A percentile compares a stretch with the other conserved stretches of the same genome.
These are phyloP conservation scores for Elymnias hypermnestra DNA, from an alignment of 1,140 invertebrate genomes.

Conservation along the genomic window DNA sequence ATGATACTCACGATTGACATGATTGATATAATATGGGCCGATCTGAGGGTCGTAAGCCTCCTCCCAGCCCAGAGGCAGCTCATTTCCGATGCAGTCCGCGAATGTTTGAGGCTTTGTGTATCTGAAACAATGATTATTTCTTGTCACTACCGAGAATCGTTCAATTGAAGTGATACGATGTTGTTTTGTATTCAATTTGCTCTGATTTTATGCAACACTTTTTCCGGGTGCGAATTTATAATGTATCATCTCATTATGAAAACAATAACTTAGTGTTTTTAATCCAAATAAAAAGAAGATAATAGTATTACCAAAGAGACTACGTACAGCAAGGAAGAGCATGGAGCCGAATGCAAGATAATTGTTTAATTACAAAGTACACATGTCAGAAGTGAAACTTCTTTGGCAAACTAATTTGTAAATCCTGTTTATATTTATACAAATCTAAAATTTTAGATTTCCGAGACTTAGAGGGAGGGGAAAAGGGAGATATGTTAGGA, in stretches of 20 bases:
- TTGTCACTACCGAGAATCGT: slow-evolving; percentile 24
- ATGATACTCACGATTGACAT: slow-evolving; percentile 91
- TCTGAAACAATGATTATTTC: slow-evolving; percentile 80
- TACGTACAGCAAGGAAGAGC: too few species aligned
- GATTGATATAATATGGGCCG: slow-evolving; percentile 97
- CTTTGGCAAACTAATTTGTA: too few species aligned
- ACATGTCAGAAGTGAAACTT: too few species aligned
- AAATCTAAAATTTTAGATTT: too few species aligned
- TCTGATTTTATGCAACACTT: slow-evolving; percentile 20
- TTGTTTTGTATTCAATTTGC: slow-evolving; percentile 11
- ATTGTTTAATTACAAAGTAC: too few species aligned
- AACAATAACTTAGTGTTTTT: too few species aligned
- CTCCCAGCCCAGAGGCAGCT: slow-evolving; percentile 97
- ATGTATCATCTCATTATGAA: slow-evolving; percentile 7
- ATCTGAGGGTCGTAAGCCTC: slow-evolving; percentile 94
- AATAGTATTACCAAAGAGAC: too few species aligned
- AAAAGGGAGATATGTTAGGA: too few species aligned
- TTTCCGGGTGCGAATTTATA: slow-evolving; percentile 4
- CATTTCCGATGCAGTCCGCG: slow-evolving; percentile 98
- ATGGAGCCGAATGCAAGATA: too few species aligned
- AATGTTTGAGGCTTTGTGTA: slow-evolving; percentile 97
- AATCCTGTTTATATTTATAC: too few species aligned
- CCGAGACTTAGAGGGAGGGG: too few species aligned
- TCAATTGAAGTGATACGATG: slow-evolving; percentile 22
- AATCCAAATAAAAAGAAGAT: too few species aligned